Evolutionary conservation across 2,888 invertebrate genomes (phyloP).

Genomic region (Fragum sueziense): DNA sequence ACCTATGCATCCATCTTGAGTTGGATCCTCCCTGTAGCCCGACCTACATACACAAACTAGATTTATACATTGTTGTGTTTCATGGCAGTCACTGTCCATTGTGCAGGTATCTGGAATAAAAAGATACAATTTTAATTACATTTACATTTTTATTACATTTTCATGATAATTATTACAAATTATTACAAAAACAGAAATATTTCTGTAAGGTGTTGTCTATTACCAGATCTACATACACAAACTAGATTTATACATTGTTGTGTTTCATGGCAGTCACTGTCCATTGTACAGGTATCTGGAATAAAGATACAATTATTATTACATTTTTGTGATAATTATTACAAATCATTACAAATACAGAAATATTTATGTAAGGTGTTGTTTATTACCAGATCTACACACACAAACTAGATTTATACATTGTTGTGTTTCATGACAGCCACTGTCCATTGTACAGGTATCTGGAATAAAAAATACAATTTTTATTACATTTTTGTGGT

Average conservation of each 20-base stretch:
- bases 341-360: slow-evolving; percentile 36
- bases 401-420: slow-evolving; percentile 37
- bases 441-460: slow-evolving; percentile 32
- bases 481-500: too few relatives aligned
- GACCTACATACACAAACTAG: background rate
- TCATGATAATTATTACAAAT: too few relatives aligned
- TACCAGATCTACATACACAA: slow-evolving; percentile 44
- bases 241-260: slow-evolving; percentile 25
- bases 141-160: too few relatives aligned
- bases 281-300: slow-evolving; percentile 35
- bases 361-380: background rate
- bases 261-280: slow-evolving; percentile 38
- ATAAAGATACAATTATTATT: background rate
- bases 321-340: too few relatives aligned
- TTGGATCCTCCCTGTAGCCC: background rate
- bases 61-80: background rate
- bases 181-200: slow-evolving; percentile 20
- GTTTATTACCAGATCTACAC: slow-evolving; percentile 35
- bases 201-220: background rate
- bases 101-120: too few relatives aligned
- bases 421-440: slow-evolving; percentile 34
- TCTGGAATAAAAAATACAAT: slow-evolving; percentile 14
- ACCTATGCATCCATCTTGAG: background rate
- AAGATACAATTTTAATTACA: too few relatives aligned
- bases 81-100: background rate